phyloP scores from a whole-genome alignment of 2,113 vertebrate species.

The Probosciger aterrimus region DNA sequence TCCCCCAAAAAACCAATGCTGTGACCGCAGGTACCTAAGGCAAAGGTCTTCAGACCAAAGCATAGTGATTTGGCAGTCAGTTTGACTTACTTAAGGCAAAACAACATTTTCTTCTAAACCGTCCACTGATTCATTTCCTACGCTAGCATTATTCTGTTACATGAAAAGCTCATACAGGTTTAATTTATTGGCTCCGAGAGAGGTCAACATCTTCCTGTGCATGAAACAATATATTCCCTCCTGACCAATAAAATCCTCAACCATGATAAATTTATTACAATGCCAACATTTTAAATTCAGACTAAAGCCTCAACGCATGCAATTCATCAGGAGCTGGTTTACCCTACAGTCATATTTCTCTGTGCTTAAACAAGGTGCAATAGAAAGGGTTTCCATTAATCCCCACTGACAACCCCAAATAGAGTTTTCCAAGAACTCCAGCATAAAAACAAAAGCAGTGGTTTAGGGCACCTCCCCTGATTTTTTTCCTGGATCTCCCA shows the following conservation, averaged over 20 bases:
- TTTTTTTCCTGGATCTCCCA: background rate
- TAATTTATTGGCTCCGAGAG: slow-evolving; percentile 38
- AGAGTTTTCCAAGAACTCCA: slow-evolving; percentile 18
- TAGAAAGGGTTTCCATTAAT: slow-evolving; percentile 45
- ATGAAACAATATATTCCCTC: slow-evolving; percentile 20
- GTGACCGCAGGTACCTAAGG: background rate
- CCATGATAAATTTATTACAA: slow-evolving; percentile 37
- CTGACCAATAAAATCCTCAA: slow-evolving; percentile 41
- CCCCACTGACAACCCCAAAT: slow-evolving; percentile 2
- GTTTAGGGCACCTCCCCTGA: background rate
- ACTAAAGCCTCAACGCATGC: background rate
- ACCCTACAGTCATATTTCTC: background rate
- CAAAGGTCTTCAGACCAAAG: background rate
- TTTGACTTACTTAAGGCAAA: background rate
- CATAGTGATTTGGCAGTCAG: background rate
- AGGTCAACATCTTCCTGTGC: background rate
- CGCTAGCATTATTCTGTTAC: background rate
- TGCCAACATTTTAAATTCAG: slow-evolving; percentile 35
- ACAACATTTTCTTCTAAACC: background rate
- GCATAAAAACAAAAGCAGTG: background rate
- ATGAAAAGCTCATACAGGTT: slow-evolving; percentile 1
- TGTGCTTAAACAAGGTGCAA: slow-evolving; percentile 34
- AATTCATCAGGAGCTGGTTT: slow-evolving; percentile 42
- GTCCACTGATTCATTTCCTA: background rate
- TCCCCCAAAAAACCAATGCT: background rate